These are phyloP conservation scores for Phrynocephalus versicolor DNA, from an alignment of 2,113 vertebrate genomes.

Conservation along the genomic window DNA sequence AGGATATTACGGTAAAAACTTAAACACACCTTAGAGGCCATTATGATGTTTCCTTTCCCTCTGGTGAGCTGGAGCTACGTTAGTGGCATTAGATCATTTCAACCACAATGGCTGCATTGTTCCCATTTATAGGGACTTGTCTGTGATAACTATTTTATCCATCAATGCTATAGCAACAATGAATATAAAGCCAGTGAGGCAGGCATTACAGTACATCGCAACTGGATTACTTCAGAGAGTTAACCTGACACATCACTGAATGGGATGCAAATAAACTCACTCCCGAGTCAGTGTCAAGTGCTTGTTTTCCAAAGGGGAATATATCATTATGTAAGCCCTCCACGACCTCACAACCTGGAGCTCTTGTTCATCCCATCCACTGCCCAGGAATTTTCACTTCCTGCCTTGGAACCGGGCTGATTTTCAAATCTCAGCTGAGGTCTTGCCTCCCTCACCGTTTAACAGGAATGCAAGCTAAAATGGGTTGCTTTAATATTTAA, in stretches of 20 bases:
- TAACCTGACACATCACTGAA: constrained; percentile 24
- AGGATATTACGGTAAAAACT: constrained; percentile 22
- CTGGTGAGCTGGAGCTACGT: constrained; percentile 30
- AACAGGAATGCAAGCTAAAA: background rate
- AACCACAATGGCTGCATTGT: background rate
- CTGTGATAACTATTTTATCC: background rate
- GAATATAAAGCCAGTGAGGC: background rate
- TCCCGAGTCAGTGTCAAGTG: background rate
- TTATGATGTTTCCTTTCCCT: constrained; percentile 19
- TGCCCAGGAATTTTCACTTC: background rate
- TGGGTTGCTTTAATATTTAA: background rate
- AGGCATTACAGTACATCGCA: background rate
- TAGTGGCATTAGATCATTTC: background rate
- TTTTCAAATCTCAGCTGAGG: background rate
- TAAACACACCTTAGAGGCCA: background rate
- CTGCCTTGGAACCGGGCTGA: background rate
- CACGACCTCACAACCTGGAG: background rate
- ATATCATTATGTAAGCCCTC: background rate
- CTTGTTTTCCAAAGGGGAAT: background rate
- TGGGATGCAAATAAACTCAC: constrained; percentile 9
- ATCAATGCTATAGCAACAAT: background rate
- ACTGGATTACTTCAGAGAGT: constrained; percentile 3
- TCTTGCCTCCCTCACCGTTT: background rate
- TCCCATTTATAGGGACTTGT: constrained; percentile 22
- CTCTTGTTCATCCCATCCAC: background rate